Evolutionary conservation across 2,888 invertebrate genomes (phyloP), one percentile per base, ranked within the genome.

Genomic region (Protodeltote pygarga): DNA sequence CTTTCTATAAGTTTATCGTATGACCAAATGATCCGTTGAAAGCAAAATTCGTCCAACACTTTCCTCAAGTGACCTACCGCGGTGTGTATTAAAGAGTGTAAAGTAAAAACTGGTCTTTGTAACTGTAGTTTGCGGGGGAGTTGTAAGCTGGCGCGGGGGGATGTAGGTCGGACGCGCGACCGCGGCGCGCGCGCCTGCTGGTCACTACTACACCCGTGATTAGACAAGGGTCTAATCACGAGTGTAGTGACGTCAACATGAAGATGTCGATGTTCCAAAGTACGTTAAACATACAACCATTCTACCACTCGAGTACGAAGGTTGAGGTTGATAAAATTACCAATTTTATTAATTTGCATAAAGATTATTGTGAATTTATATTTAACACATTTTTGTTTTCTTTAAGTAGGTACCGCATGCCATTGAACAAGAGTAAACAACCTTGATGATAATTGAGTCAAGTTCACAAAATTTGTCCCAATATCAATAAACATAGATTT

Each of bases 1-100:
- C 89, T 91, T 92, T 91, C 91, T 87, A 84, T 80, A 73, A 73
- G 57, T 67, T 69, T 76, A 76, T 73, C 67, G 70, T 73, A 74
- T 77, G 81, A 83, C 74, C 74, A 73, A 77, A 77, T 74, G 73
- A 73, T 79, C 77, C 70, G 81, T 81, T 77, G 90, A 90, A 91
- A 91, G 88, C 88, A 91, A 91, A 91, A 89, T 89, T 85, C 83
- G 83, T 77, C 78, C 81, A 84, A 86, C 87, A 89, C 89, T 92
- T 91, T 92, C 91, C 81, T 88, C 81, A 57, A 68, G 66, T 85
- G 88, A 86, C 87, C 85, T 75, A 81, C 81, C 75, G 81, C 65
- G 70, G 67, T 59, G 61, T 68, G 72, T 79, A 66, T 78, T 77
- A 81, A 78, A 75, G 72, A 81, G 76, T 76, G 75, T 79, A 68